phyloP scores from a whole-genome alignment of 1,140 invertebrate genomes.

The Limonius californicus region DNA sequence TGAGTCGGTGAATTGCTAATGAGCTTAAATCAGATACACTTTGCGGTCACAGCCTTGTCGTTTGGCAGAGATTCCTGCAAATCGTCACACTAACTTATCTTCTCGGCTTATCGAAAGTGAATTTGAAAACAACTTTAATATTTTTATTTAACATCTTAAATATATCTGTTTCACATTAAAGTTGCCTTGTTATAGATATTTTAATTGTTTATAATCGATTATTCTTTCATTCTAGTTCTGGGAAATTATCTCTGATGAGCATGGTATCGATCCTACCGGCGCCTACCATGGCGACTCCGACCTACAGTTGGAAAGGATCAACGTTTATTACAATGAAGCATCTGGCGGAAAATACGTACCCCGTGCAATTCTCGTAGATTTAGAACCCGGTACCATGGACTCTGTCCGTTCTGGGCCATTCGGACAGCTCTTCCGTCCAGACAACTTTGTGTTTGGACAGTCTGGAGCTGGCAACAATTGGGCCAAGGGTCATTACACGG shows the following conservation, averaged over 20 bases:
- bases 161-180: too few relatives aligned
- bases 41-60: neutral
- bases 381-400: conserved; percentile 95
- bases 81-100: too few relatives aligned
- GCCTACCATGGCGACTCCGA: conserved; percentile 73
- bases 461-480: conserved; percentile 81
- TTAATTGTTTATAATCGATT: too few relatives aligned
- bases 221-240: conserved; percentile 53
- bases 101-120: too few relatives aligned
- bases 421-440: conserved; percentile 80
- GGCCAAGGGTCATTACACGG: conserved; percentile 90
- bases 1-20: neutral
- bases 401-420: conserved; percentile 83
- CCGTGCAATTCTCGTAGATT: conserved; percentile 82
- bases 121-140: too few relatives aligned
- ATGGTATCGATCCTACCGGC: conserved; percentile 79
- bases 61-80: too few relatives aligned
- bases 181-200: too few relatives aligned
- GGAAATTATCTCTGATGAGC: conserved; percentile 76
- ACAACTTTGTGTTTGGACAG: conserved; percentile 85
- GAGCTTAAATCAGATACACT: neutral
- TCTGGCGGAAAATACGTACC: conserved; percentile 88
- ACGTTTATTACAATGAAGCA: conserved; percentile 85
- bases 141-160: too few relatives aligned
- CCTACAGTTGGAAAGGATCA: conserved; percentile 76